A percentile compares a stretch with the other conserved stretches of the same genome.
Conservation (phyloP, 1,140 invertebrate species). For the Diorhabda elongata region DNA sequence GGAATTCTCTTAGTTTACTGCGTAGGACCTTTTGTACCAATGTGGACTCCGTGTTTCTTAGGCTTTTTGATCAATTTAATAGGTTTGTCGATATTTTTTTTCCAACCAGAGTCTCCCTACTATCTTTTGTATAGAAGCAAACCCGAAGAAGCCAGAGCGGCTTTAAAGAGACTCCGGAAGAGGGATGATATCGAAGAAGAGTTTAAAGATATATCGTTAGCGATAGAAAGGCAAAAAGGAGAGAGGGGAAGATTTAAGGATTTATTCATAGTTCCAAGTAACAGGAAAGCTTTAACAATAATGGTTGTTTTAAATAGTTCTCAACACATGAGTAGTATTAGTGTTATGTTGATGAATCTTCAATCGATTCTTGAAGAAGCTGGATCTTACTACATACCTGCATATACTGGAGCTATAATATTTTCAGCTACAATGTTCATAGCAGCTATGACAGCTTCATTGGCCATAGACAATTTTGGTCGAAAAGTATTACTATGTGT, state of each 20-base stretch:
- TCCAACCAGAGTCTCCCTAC: slow-evolving; percentile 34
- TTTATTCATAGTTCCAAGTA: slow-evolving; percentile 29
- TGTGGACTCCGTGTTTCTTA: slow-evolving; percentile 23
- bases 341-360: slow-evolving; percentile 56
- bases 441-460: slow-evolving; percentile 36
- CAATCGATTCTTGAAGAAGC: slow-evolving; percentile 49
- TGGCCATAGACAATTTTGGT: slow-evolving; percentile 46
- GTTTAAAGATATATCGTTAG: slow-evolving; percentile 44
- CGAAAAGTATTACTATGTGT: slow-evolving; percentile 46
- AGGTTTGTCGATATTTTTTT: slow-evolving; percentile 24
- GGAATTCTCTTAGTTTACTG: slow-evolving; percentile 33
- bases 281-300: slow-evolving; percentile 34
- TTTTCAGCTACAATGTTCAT: slow-evolving; percentile 44
- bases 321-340: slow-evolving; percentile 50
- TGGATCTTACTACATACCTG: slow-evolving; percentile 33
- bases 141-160: slow-evolving; percentile 48
- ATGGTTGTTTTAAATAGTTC: slow-evolving; percentile 52
- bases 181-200: slow-evolving; percentile 46
- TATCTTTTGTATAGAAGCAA: slow-evolving; percentile 33
- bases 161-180: slow-evolving; percentile 53
- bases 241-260: slow-evolving; percentile 30
- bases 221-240: slow-evolving; percentile 30
- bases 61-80: slow-evolving; percentile 20
- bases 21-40: slow-evolving; percentile 36
- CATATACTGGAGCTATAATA: slow-evolving; percentile 43